Evolutionary conservation across 2,797 vertebrate genomes (phyloP).

Genomic region (Cyprinella venusta): DNA sequence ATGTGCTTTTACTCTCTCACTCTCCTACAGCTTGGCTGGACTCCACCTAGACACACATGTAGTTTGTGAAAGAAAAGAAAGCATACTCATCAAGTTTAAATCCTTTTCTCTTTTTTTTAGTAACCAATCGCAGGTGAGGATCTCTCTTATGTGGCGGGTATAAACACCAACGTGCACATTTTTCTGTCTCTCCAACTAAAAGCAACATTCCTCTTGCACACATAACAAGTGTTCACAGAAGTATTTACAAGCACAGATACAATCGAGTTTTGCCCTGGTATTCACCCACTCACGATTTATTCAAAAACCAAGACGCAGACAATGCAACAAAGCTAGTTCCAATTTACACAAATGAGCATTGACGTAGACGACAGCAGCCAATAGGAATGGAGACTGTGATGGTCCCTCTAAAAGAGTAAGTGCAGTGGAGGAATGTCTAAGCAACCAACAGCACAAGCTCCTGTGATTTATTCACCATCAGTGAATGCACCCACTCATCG

Average conservation of each 20-base stretch:
- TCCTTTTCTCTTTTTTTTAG: slow-evolving; percentile 26
- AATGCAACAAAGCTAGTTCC: neutral
- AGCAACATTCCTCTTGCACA: slow-evolving; percentile 1
- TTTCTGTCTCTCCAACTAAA: neutral
- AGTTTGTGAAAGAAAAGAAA: slow-evolving; percentile 22
- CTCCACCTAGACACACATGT: slow-evolving; percentile 31
- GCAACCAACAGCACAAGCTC: neutral
- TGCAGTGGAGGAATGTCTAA: neutral
- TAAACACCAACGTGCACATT: slow-evolving; percentile 31
- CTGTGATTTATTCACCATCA: slow-evolving; percentile 7
- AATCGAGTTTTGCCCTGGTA: neutral
- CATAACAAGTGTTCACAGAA: neutral
- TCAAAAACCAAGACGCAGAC: neutral
- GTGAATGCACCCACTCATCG: neutral
- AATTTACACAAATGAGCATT: neutral
- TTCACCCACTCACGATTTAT: neutral
- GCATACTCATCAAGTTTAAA: slow-evolving; percentile 3
- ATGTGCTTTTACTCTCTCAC: slow-evolving; percentile 50
- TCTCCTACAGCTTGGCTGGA: slow-evolving; percentile 49
- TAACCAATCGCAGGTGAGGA: slow-evolving; percentile 57
- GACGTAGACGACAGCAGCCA: neutral
- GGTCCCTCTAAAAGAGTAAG: neutral
- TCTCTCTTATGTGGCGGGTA: slow-evolving; percentile 17
- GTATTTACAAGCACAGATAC: neutral
- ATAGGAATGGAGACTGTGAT: neutral